A percentile compares a stretch with the other conserved stretches of the same genome.
Evolutionary conservation across 2,888 invertebrate species (phyloP).

Genomic region (Leptopilina drosophilae): DNA sequence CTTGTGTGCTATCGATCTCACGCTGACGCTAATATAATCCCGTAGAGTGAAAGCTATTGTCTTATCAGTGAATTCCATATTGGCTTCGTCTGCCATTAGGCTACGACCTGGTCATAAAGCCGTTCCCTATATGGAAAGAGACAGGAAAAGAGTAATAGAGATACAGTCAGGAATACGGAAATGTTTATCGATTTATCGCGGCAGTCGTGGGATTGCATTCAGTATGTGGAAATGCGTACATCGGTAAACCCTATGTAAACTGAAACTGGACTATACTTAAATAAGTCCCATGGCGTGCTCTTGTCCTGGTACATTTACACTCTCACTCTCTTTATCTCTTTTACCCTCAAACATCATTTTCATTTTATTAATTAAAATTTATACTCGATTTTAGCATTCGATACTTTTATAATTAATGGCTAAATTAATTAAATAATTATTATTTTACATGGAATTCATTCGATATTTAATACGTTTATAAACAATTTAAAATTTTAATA

Average conservation of each 20-base stretch:
- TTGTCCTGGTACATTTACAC: background rate
- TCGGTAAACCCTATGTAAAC: constrained; percentile 27
- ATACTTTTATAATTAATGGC: too few relatives aligned
- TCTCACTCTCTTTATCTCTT: background rate
- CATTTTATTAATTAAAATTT: background rate
- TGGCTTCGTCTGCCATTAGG: constrained; percentile 42
- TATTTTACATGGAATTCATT: too few relatives aligned
- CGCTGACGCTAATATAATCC: constrained; percentile 47
- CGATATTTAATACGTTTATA: too few relatives aligned
- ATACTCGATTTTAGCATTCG: background rate
- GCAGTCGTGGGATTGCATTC: constrained; percentile 34
- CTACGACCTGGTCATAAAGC: constrained; percentile 34
- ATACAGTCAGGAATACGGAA: constrained; percentile 15
- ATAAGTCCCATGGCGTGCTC: constrained; percentile 1
- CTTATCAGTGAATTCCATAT: constrained; percentile 52
- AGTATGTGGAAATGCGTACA: constrained; percentile 32
- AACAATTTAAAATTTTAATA: too few relatives aligned
- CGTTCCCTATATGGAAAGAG: background rate
- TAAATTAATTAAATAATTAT: too few relatives aligned
- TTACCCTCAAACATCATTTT: constrained; percentile 9
- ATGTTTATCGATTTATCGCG: constrained; percentile 50
- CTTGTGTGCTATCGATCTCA: constrained; percentile 49
- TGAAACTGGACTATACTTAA: constrained; percentile 1
- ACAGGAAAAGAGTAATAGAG: constrained; percentile 12
- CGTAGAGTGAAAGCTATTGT: constrained; percentile 50